Percentiles rank a stretch among this genome's conserved stretches.
Conservation (phyloP, 2,888 invertebrate species). For the Arenicola marina region DNA sequence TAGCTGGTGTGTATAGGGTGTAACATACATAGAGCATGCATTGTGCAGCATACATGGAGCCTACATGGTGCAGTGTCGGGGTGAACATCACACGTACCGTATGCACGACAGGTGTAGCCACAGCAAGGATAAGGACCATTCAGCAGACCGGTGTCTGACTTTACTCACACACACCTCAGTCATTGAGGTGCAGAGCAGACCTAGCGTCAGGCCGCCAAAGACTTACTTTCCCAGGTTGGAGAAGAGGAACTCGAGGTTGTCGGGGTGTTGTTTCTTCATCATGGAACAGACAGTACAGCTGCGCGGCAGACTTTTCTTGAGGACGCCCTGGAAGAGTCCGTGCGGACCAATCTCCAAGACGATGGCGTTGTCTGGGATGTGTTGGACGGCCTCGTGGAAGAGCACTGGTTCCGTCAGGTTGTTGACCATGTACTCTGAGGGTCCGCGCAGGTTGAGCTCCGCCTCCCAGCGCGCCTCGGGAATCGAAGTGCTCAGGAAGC, state of each 20-base stretch:
- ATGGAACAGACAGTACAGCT: constrained; percentile 70
- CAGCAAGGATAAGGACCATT: no score
- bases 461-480: constrained; percentile 82
- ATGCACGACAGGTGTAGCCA: no score
- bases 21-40: no score
- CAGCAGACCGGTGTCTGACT: no score
- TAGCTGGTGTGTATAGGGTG: no score
- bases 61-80: no score
- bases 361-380: constrained; percentile 85
- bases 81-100: no score
- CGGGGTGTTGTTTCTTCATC: constrained; percentile 78
- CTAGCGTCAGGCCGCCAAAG: no score
- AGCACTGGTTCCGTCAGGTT: constrained; percentile 91
- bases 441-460: constrained; percentile 78
- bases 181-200: no score
- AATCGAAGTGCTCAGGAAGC: constrained; percentile 94
- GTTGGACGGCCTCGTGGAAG: constrained; percentile 84
- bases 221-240: constrained; percentile 79
- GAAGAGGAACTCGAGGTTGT: constrained; percentile 77
- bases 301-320: constrained; percentile 79
- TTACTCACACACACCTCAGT: no score
- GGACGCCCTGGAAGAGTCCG: constrained; percentile 88
- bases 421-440: constrained; percentile 93
- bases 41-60: no score
- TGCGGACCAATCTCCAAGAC: constrained; percentile 93